Conservation (phyloP, 2,888 invertebrate species). For the Orthosia cruda region DNA sequence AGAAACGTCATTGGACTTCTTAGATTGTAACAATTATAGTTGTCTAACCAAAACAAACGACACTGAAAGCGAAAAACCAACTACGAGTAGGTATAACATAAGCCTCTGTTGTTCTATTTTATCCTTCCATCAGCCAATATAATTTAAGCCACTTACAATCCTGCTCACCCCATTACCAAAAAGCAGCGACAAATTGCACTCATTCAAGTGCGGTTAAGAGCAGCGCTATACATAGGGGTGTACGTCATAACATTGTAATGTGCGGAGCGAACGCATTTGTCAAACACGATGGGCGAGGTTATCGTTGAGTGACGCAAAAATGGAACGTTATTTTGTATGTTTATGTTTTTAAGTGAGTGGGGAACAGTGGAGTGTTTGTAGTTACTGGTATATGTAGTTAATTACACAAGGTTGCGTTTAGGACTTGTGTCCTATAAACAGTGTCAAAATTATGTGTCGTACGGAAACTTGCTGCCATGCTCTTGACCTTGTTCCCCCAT, state of each 20-base stretch:
- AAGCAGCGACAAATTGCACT: conserved; percentile 53
- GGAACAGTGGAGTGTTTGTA: no score
- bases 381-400: background rate
- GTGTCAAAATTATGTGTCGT: no score
- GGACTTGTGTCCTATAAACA: background rate
- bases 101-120: background rate
- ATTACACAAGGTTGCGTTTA: background rate
- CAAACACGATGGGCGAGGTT: conserved; percentile 53
- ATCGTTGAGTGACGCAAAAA: conserved; percentile 39
- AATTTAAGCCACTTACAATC: conserved; percentile 7
- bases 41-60: no score
- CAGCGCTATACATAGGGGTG: conserved; percentile 24
- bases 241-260: conserved; percentile 51
- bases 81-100: no score
- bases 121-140: background rate
- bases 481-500: no score
- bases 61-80: no score
- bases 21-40: no score
- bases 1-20: no score
- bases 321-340: conserved; percentile 37
- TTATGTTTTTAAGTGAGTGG: conserved; percentile 7
- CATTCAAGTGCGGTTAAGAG: conserved; percentile 48
- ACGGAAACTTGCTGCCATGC: no score
- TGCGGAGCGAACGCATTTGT: conserved; percentile 60
- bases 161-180: conserved; percentile 17